Evolutionary conservation across 2,113 vertebrate species (phyloP).

Genomic region (Hiodon alosoides): DNA sequence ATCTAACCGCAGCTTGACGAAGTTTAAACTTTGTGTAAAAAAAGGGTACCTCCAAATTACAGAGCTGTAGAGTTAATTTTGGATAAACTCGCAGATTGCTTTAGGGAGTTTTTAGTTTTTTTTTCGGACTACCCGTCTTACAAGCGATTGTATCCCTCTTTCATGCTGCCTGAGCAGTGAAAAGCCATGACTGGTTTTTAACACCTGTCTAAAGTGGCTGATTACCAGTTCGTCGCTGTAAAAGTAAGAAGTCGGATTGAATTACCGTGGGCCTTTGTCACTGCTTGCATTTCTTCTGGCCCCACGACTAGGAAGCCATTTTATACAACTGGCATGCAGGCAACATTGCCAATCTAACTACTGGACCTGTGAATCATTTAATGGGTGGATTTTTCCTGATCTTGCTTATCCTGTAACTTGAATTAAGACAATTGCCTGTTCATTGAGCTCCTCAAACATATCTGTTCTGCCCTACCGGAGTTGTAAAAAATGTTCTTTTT

Average conservation of each 20-base stretch:
- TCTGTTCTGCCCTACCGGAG: not conserved
- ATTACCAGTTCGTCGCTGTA: not conserved
- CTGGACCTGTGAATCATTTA: not conserved
- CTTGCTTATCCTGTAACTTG: not conserved
- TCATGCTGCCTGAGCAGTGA: not conserved
- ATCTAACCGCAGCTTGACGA: conserved; percentile 23
- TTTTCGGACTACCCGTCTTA: not conserved
- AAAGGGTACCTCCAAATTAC: too few species aligned
- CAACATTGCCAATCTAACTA: not conserved
- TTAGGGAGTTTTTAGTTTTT: not conserved
- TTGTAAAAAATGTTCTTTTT: not conserved
- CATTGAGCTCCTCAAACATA: not conserved
- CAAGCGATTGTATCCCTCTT: not conserved
- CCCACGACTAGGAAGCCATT: not conserved
- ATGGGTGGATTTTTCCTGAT: not conserved
- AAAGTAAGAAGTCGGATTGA: not conserved
- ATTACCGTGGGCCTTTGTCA: not conserved
- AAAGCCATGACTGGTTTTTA: not conserved
- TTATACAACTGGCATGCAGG: not conserved
- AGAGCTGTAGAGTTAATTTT: too few species aligned
- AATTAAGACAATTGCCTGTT: not conserved
- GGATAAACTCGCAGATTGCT: not conserved
- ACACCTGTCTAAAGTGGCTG: not conserved
- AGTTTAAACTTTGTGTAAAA: too few species aligned
- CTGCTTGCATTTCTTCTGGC: not conserved